Evolutionary conservation across 2,888 invertebrate species (phyloP).

Genomic region (Sphecodes monilicornis): DNA sequence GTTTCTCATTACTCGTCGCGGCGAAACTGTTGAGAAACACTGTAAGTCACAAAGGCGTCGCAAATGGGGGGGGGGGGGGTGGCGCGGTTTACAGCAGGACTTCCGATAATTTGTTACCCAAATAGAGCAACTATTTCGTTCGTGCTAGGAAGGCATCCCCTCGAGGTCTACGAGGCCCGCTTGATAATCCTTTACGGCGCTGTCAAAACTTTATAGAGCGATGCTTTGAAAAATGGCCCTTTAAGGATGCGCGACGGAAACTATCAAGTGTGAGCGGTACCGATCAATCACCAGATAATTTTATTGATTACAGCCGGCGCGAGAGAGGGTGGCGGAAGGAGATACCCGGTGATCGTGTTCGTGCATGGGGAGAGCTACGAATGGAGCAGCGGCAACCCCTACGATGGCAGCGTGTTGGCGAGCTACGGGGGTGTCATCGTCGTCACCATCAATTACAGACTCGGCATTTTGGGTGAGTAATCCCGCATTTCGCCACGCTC

Average conservation of each 20-base stretch:
- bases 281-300: constrained; percentile 78
- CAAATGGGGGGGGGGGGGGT: background rate
- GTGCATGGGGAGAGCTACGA: constrained; percentile 98
- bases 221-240: constrained; percentile 72
- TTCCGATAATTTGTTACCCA: constrained; percentile 9
- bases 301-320: constrained; percentile 87
- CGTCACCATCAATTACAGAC: constrained; percentile 93
- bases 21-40: constrained; percentile 10
- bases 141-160: background rate
- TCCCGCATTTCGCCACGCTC: background rate
- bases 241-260: constrained; percentile 65
- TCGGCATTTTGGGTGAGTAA: constrained; percentile 91
- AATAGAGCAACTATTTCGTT: background rate
- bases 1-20: constrained; percentile 7
- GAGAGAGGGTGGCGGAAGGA: constrained; percentile 85
- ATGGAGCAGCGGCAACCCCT: constrained; percentile 99
- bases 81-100: background rate
- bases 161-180: background rate
- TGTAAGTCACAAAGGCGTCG: background rate
- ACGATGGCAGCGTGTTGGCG: constrained; percentile 97
- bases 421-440: constrained; percentile 96
- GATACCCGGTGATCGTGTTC: constrained; percentile 96
- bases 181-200: constrained; percentile 67
- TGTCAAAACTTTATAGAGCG: constrained; percentile 71
- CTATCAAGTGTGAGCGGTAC: constrained; percentile 65